A percentile compares a stretch with the other conserved stretches of the same genome.
These are phyloP conservation scores for Ferrisia virgata DNA, from an alignment of 2,888 invertebrate genomes.

Conservation along the genomic window DNA sequence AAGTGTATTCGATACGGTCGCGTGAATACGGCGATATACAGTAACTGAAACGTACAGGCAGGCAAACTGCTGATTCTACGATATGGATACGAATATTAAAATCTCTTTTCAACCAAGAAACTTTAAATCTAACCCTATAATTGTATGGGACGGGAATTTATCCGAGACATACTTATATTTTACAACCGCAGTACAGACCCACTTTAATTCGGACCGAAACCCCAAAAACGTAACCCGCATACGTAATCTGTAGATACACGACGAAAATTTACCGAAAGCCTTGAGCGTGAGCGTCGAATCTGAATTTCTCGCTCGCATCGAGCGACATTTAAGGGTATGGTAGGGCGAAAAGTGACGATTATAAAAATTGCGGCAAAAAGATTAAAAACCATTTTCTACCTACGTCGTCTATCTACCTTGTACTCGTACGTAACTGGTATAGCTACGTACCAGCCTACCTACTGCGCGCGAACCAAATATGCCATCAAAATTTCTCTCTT, in stretches of 20 bases:
- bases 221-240: constrained; percentile 25
- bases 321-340: background rate
- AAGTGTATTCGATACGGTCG: constrained; percentile 46
- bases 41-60: background rate
- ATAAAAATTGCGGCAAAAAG: constrained; percentile 3
- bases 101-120: constrained; percentile 39
- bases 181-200: constrained; percentile 20
- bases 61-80: constrained; percentile 40
- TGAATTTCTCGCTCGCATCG: background rate
- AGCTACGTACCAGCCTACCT: background rate
- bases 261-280: background rate
- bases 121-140: constrained; percentile 37
- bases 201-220: constrained; percentile 37
- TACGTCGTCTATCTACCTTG: too few species aligned
- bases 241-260: background rate
- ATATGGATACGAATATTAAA: constrained; percentile 43
- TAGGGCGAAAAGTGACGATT: background rate
- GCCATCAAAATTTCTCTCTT: background rate
- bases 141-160: constrained; percentile 32
- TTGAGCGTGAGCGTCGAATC: background rate
- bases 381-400: background rate
- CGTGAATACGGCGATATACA: constrained; percentile 37
- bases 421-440: too few species aligned
- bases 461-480: background rate
- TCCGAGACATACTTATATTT: constrained; percentile 28